These are phyloP conservation scores for Orchesella cincta DNA, from an alignment of 1,140 invertebrate genomes.

Conservation along the genomic window DNA sequence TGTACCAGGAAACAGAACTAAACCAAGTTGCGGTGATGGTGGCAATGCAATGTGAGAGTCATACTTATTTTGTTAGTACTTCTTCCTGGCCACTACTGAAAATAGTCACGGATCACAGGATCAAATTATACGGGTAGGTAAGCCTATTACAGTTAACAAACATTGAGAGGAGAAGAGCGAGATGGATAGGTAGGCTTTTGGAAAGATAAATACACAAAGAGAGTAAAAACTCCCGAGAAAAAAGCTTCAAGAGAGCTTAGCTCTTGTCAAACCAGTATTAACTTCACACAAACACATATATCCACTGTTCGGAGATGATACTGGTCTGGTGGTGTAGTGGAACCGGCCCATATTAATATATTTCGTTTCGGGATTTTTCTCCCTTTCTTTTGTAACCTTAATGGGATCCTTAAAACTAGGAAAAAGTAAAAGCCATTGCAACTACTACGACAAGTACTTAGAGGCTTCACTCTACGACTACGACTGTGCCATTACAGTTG, in stretches of 20 bases:
- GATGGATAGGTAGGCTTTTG: background rate
- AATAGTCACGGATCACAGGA: constrained; percentile 1
- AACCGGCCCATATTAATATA: too few relatives aligned
- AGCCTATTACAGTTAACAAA: constrained; percentile 35
- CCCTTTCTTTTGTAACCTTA: constrained; percentile 3
- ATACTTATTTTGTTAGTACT: background rate
- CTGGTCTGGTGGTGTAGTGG: too few relatives aligned
- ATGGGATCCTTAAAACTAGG: background rate
- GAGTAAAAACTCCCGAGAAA: background rate
- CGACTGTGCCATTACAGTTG: background rate
- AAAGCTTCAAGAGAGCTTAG: background rate
- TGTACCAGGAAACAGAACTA: background rate
- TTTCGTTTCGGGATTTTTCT: background rate
- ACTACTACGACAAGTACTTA: background rate
- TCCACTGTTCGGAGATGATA: too few relatives aligned
- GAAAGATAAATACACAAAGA: constrained; percentile 27
- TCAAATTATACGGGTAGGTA: constrained; percentile 40
- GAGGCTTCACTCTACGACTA: background rate
- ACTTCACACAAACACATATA: background rate
- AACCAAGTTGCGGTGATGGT: background rate
- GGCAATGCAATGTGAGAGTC: background rate
- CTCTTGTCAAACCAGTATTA: background rate
- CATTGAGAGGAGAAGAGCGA: background rate
- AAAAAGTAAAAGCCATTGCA: background rate
- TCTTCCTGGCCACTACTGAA: background rate